Conservation (phyloP, 2,113 vertebrate genomes). For the Myotis yumanensis region DNA sequence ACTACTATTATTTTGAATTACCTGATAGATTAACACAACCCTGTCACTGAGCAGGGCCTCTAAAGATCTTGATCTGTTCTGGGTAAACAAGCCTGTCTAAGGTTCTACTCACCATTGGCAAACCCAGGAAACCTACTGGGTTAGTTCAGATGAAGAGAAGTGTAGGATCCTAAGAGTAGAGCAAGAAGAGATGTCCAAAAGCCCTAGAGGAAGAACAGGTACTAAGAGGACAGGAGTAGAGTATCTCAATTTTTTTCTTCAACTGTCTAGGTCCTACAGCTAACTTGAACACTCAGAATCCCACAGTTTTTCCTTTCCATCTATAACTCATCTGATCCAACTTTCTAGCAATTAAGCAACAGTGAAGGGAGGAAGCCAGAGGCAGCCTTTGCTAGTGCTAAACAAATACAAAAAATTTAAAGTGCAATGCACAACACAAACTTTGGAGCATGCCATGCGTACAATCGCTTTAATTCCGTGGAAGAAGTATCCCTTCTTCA, state of each 20-base stretch:
- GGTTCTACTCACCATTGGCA: not conserved
- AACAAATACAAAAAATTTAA: not conserved
- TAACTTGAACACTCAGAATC: not conserved
- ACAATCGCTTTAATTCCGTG: not conserved
- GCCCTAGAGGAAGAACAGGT: not conserved
- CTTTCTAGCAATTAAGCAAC: not conserved
- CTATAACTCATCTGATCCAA: not conserved
- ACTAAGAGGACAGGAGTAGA: not conserved
- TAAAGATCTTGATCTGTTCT: not conserved
- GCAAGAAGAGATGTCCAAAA: not conserved
- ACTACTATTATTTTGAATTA: not conserved
- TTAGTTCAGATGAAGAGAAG: slow-evolving; percentile 1
- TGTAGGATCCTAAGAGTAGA: not conserved
- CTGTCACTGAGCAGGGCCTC: not conserved
- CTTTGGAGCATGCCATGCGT: not conserved
- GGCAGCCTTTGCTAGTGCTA: not conserved
- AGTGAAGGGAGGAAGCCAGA: not conserved
- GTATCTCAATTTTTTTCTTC: not conserved
- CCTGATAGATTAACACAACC: not conserved
- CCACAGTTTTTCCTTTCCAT: not conserved
- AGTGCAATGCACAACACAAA: not conserved
- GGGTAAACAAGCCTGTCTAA: not conserved
- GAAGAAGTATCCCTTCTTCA: not conserved
- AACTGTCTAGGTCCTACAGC: not conserved
- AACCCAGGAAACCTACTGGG: not conserved